Evolutionary conservation across 2,888 invertebrate species (phyloP).

Genomic region (Brachypterus glaber): DNA sequence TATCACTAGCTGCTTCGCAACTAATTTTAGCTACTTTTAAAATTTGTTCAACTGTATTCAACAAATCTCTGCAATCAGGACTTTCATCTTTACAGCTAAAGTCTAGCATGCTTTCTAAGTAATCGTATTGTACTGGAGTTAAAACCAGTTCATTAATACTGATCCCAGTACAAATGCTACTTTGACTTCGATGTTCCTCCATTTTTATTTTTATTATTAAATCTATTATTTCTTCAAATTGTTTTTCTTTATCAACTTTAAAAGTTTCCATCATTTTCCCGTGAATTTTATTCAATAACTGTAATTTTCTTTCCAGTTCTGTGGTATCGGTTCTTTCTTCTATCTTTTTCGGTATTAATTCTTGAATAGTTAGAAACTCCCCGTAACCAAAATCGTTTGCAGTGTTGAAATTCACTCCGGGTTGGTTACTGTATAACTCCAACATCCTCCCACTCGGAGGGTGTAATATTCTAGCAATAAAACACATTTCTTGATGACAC

Average conservation of each 20-base stretch:
- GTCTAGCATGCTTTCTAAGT: constrained; percentile 21
- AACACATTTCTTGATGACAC: constrained; percentile 45
- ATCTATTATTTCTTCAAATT: constrained; percentile 17
- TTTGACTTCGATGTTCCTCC: not conserved
- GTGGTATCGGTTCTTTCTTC: not conserved
- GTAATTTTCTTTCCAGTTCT: constrained; percentile 7
- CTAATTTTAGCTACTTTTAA: constrained; percentile 4
- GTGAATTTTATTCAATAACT: constrained; percentile 19
- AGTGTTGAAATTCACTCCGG: constrained; percentile 81
- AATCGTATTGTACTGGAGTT: constrained; percentile 20
- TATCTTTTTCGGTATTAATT: constrained; percentile 13
- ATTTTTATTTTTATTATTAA: constrained; percentile 15
- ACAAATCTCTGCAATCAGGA: constrained; percentile 10
- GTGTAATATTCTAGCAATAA: constrained; percentile 59
- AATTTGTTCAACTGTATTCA: constrained; percentile 8
- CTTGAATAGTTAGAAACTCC: constrained; percentile 17
- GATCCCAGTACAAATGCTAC: not conserved
- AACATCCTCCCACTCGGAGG: constrained; percentile 62
- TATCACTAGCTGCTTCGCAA: constrained; percentile 3
- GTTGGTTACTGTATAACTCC: constrained; percentile 75
- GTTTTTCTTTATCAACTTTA: constrained; percentile 14
- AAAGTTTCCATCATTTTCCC: constrained; percentile 12
- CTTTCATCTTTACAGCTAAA: constrained; percentile 18
- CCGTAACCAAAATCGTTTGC: constrained; percentile 45
- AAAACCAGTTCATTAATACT: constrained; percentile 9